Base-by-base conservation (phyloP, 2,888 invertebrate species). In the Rosalia funebris region DNA sequence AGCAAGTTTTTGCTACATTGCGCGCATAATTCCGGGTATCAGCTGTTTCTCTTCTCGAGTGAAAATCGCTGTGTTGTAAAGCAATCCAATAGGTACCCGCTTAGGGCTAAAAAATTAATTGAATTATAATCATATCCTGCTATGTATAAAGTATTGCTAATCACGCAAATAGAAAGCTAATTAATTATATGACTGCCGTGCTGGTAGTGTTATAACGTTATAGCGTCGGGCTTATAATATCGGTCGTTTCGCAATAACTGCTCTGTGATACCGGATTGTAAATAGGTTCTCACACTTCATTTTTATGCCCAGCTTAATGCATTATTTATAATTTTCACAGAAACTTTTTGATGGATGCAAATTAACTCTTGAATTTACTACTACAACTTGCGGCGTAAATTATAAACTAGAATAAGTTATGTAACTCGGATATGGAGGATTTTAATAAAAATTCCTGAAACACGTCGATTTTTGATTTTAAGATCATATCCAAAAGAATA, bases 1-100 rank as follows among this genome's bases (percentile, higher is more conserved):
- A 56, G 53, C 60, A 34, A 65, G 67, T 68, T 71, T 69, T 71
- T 73, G 44, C 39, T 31, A 52, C 64, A 69, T 70, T 60, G 62
- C 65, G 37, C 25, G 62, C 64, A 69, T 72, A 61, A 67, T 69
- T 68, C 63, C 63, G 46, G 55, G 63, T 66, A 68, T 59, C 63
- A 58, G 61, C 59, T 67, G 55, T 57, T 65, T 63, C 62, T 61
- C 41, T 32, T 37, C 48, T 1, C 39, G 15, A 14, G 36, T 15
- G 37, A 39, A 12, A 39, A 20, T 39, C 9, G 39, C 39, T 39
- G 17, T 31, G 19, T 19, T 37, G 37, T 5, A 48, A 34, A 19
- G 16, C n/a, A n/a, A n/a, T n/a, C n/a, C n/a, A n/a, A 25, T 16
- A 31, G 20, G 4, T 50, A 39, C 14, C 50, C 36, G 36, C 36